Base-by-base conservation (phyloP, 2,797 vertebrate genomes). In the Anguilla marmorata region DNA sequence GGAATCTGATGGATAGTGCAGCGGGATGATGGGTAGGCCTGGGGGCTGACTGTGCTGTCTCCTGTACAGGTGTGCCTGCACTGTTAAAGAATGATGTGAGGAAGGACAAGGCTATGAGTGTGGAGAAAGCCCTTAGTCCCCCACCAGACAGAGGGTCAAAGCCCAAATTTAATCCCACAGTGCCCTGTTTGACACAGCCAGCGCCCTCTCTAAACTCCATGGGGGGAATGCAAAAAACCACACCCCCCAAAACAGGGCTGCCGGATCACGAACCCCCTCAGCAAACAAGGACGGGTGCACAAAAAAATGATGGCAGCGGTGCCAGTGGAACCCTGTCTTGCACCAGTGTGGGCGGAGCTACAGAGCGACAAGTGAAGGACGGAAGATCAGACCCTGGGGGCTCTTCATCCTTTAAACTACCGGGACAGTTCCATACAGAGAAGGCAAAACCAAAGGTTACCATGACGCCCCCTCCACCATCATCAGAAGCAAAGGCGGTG, bases 381-480 rank as follows among this genome's bases (percentile, higher is more conserved):
- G 58, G 19, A 41, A 16, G n/a, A 58, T 45, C 30, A 9, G 37
- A 63, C 24, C 14, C 16, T 8, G 50, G 80, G 19, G 82, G 2
- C 2, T 7, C 45, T 37, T n/a, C 24, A n/a, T 27, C 33, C 6
- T 56, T 63, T 16, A 56, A 69, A 60, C 79, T 3, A 1, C 56
- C 27, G 16, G 79, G 37, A 84, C 14, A 19, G 19, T 27, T 79
- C 16, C 50, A 27, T 2, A 9, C 50, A 11, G 52, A 74, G 56
- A 50, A 88, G 86, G 80, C 45, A n/a, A 33, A 21, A 41, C 33
- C 86, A 58, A 48, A 60, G 5, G 5, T 4, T 27, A 50, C 83
- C 4, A 2, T 5, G 16, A 60, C 60, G 37, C 88, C 85, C 86
- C 11, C 27, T 66, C 37, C 56, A n/a, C 90, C 89, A 85, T 41